Conservation (phyloP, 2,113 vertebrate genomes). For the Spea bombifrons region DNA sequence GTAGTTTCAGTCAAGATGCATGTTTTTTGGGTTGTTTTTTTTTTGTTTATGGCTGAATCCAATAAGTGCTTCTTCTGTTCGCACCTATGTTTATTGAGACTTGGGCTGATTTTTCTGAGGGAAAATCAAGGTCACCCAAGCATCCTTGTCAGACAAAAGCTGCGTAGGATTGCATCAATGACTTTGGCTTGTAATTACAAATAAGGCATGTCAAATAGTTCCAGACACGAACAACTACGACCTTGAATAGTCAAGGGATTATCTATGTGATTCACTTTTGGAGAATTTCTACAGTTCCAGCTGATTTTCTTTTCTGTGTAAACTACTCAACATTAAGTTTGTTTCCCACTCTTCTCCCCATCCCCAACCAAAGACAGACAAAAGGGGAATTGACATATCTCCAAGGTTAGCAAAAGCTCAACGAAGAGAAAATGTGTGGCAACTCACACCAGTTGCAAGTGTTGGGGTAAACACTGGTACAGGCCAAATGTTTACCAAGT, state of each 20-base stretch:
- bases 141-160: slow-evolving; percentile 5
- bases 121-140: not conserved
- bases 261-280: not conserved
- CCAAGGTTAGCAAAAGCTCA: too few species aligned
- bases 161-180: not conserved
- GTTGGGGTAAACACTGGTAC: too few species aligned
- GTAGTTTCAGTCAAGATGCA: too few species aligned
- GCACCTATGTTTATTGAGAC: not conserved
- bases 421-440: too few species aligned
- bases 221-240: not conserved
- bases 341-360: too few species aligned
- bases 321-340: too few species aligned
- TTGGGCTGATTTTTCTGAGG: not conserved
- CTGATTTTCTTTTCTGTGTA: not conserved
- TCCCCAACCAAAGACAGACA: too few species aligned
- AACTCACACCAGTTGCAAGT: too few species aligned
- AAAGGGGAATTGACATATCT: too few species aligned
- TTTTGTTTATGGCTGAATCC: not conserved
- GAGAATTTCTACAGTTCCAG: not conserved
- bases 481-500: too few species aligned
- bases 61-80: not conserved
- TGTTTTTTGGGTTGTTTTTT: not conserved
- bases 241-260: not conserved
- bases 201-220: not conserved
- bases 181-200: not conserved